Percentiles rank a stretch among this genome's conserved stretches.
phyloP scores from a whole-genome alignment of 2,888 invertebrate species.

The Galeopsomyia nigrocyanea region DNA sequence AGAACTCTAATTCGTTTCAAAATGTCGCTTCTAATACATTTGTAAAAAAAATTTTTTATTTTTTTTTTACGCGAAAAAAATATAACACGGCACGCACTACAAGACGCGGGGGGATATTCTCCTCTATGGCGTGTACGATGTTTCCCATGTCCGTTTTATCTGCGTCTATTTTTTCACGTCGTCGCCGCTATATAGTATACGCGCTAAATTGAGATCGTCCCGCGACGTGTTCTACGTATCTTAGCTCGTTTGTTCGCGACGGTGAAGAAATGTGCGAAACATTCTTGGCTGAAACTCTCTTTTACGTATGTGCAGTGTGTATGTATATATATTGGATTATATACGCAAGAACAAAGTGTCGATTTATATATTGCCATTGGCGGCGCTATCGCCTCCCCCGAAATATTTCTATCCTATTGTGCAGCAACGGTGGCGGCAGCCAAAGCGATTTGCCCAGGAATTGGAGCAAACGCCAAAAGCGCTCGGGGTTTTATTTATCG shows the following conservation, averaged over 20 bases:
- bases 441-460: not conserved
- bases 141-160: slow-evolving; percentile 41
- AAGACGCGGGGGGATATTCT: not conserved
- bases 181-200: not conserved
- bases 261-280: too few relatives aligned
- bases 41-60: too few relatives aligned
- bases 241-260: not conserved
- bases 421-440: not conserved
- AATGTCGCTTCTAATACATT: too few relatives aligned
- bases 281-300: slow-evolving; percentile 5
- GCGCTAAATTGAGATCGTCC: slow-evolving; percentile 41
- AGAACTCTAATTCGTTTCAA: too few relatives aligned
- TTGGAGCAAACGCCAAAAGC: not conserved
- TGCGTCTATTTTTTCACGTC: slow-evolving; percentile 40
- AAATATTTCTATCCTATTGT: slow-evolving; percentile 33
- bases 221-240: slow-evolving; percentile 8
- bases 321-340: not conserved
- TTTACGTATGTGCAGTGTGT: not conserved
- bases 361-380: not conserved
- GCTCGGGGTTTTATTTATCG: slow-evolving; percentile 21
- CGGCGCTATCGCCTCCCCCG: slow-evolving; percentile 13
- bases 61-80: too few relatives aligned
- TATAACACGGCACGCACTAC: too few relatives aligned
- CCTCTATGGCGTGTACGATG: too few relatives aligned
- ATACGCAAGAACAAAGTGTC: not conserved